These are phyloP conservation scores for Buathra laborator DNA, from an alignment of 2,888 invertebrate genomes.

Conservation along the genomic window DNA sequence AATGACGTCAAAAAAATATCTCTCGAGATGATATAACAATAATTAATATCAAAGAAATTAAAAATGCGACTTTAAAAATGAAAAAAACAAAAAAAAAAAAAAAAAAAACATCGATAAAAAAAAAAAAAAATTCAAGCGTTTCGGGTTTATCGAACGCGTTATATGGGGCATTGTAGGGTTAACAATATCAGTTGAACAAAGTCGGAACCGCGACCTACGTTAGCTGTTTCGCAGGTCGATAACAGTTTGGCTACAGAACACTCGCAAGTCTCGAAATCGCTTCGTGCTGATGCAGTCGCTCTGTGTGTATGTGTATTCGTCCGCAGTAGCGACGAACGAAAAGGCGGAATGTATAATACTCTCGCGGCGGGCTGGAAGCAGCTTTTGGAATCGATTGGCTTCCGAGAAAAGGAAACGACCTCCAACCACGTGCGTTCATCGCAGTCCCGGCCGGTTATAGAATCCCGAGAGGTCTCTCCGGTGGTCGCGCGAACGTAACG, in stretches of 20 bases:
- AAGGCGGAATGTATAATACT: conserved; percentile 26
- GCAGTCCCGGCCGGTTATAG: conserved; percentile 49
- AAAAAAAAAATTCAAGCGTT: too few species aligned
- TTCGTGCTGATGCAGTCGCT: conserved; percentile 14
- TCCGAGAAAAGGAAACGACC: conserved; percentile 28
- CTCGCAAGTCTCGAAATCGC: conserved; percentile 20
- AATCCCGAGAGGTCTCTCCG: conserved; percentile 38
- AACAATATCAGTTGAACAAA: conserved; percentile 13
- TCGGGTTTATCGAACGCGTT: conserved; percentile 59
- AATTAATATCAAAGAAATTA: too few species aligned
- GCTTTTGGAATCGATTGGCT: conserved; percentile 54
- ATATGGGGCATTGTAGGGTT: conserved; percentile 10
- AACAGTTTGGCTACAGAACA: conserved; percentile 44
- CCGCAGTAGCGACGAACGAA: not conserved
- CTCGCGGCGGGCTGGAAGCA: conserved; percentile 18
- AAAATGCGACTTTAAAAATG: too few species aligned
- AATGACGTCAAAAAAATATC: too few species aligned
- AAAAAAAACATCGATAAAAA: conserved; percentile 32
- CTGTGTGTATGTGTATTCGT: not conserved
- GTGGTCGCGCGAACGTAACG: conserved; percentile 36
- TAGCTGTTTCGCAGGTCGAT: conserved; percentile 58
- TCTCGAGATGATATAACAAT: too few species aligned
- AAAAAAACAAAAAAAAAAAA: conserved; percentile 13
- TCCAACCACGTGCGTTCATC: conserved; percentile 52
- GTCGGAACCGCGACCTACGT: conserved; percentile 55